phyloP scores from a whole-genome alignment of 2,113 vertebrate species.

The Rhinoptilus africanus region DNA sequence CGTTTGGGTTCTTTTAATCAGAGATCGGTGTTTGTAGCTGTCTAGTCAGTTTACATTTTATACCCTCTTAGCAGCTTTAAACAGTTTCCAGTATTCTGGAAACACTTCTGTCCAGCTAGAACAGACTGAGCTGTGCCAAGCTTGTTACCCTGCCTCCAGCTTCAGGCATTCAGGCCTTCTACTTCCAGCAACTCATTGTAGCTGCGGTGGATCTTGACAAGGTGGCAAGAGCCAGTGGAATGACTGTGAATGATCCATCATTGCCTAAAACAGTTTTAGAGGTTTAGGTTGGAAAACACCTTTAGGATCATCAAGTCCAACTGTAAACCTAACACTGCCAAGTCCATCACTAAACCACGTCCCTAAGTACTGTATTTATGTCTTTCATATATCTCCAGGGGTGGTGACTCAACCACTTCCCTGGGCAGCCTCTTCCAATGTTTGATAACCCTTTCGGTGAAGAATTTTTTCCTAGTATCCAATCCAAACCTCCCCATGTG shows the following conservation, averaged over 20 bases:
- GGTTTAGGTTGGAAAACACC: neutral
- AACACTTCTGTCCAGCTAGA: neutral
- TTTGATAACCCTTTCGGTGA: neutral
- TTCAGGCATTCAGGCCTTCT: neutral
- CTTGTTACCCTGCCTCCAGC: neutral
- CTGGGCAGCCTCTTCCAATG: neutral
- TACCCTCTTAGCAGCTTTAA: neutral
- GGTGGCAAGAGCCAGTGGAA: neutral
- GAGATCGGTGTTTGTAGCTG: neutral
- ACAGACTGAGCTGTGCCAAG: neutral
- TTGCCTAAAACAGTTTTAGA: no score
- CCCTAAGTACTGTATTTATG: no score
- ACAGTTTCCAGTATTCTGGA: neutral
- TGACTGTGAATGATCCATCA: neutral
- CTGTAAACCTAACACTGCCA: neutral
- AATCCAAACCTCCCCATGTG: neutral
- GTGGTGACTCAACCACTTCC: neutral
- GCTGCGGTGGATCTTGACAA: neutral
- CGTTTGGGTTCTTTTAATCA: neutral
- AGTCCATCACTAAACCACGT: neutral
- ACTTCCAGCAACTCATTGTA: neutral
- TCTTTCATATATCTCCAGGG: neutral
- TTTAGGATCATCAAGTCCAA: neutral
- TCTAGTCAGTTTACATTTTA: neutral
- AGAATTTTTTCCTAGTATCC: neutral